These are phyloP conservation scores for Thelaira solivaga DNA, from an alignment of 2,888 invertebrate genomes.

Conservation along the genomic window DNA sequence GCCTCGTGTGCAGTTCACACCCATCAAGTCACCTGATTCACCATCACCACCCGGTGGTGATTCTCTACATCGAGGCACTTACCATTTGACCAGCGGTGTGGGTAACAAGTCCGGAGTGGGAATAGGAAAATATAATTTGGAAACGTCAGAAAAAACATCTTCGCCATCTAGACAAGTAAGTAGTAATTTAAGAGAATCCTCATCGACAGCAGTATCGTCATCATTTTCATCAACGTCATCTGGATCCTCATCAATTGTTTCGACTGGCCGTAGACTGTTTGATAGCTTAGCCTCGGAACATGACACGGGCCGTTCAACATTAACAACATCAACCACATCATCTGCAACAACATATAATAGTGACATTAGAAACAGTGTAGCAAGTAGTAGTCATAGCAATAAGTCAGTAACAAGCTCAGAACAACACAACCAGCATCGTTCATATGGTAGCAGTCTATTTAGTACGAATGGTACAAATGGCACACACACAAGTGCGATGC, in stretches of 20 bases:
- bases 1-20: conserved; percentile 75
- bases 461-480: conserved; percentile 65
- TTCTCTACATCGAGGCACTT: conserved; percentile 72
- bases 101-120: conserved; percentile 47
- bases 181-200: conserved; percentile 64
- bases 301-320: conserved; percentile 63
- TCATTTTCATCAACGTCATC: conserved; percentile 65
- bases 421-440: conserved; percentile 65
- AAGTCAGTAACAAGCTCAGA: conserved; percentile 73
- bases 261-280: conserved; percentile 72
- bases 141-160: conserved; percentile 67
- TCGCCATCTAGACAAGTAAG: conserved; percentile 72
- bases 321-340: conserved; percentile 66
- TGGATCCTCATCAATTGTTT: conserved; percentile 69
- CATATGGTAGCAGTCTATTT: conserved; percentile 70
- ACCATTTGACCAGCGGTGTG: conserved; percentile 70
- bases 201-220: conserved; percentile 63
- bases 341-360: conserved; percentile 67
- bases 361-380: conserved; percentile 71
- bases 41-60: conserved; percentile 74
- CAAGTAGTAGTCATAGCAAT: conserved; percentile 69
- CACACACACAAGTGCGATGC: conserved; percentile 72
- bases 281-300: conserved; percentile 72
- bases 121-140: conserved; percentile 63
- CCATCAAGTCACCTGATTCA: conserved; percentile 74